Base-by-base conservation (phyloP, 2,797 vertebrate species). In the Hyperoplus immaculatus region DNA sequence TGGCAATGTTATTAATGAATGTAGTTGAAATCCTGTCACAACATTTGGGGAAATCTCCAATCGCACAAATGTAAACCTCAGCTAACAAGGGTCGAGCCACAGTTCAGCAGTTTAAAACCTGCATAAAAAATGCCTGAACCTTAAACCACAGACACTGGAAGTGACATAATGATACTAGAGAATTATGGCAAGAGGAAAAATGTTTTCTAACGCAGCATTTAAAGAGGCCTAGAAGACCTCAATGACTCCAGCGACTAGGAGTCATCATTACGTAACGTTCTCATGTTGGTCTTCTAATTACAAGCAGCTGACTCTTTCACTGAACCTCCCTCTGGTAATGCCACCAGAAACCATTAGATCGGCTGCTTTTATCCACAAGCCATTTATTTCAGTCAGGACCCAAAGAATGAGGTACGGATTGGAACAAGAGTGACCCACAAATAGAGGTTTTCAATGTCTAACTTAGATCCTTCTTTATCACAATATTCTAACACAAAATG, bases 271-370 rank as follows among this genome's bases (percentile, higher is more conserved):
- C 14, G 2, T 41, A 61, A 15, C 51, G 8, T 36, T 29, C 54
- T 21, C 58, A 56, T 36, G 15, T 16, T 55, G 43, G 9, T 67
- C 36, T 13, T 53, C 16, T 47, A 0, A 51, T 45, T 46, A 3
- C 36, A 64, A 47, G 53, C 8, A 15, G 5, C 18, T 56, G 8
- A 8, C 14, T 10, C 41, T 43, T 13, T 47, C 2, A 14, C 6
- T 58, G 39, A 42, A 12, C n/a, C 43, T 53, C 47, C 38, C 55
- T 38, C 42, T 12, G 12, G 5, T 29, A 60, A 18, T 36, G 14
- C 54, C 41, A 67, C 53, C 9, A 29, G 41, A 61, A 71, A 54
- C 9, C n/a, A 29, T 70, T 15, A 43, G 53, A 15, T 71, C 7
- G 15, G 56, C 36, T 50, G 45, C 36, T 58, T 41, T 16, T 41